Evolutionary conservation across 1,140 invertebrate species (phyloP).

Genomic region (Anoplolepis gracilipes): DNA sequence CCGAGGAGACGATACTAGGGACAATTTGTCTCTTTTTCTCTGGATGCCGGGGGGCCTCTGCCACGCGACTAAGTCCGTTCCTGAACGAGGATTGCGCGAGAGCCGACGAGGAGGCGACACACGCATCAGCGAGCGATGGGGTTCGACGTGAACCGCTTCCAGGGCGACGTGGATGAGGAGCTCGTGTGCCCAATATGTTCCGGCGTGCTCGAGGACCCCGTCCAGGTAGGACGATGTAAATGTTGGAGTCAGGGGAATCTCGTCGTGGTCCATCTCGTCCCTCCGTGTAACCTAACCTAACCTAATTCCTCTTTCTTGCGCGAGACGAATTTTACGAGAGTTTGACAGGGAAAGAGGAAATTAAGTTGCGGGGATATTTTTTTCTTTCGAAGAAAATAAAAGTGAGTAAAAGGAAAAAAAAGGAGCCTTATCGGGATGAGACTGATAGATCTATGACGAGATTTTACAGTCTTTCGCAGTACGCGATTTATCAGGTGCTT

Average conservation of each 20-base stretch:
- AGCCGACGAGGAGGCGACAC: constrained; percentile 20
- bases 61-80: neutral
- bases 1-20: too few relatives aligned
- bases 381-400: neutral
- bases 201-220: constrained; percentile 94
- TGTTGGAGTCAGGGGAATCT: neutral
- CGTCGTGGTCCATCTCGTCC: neutral
- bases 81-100: constrained; percentile 30
- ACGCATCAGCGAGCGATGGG: constrained; percentile 88
- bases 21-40: neutral
- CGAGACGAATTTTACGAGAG: neutral
- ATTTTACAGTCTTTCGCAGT: neutral
- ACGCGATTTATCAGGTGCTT: neutral
- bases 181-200: constrained; percentile 96
- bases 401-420: neutral
- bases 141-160: constrained; percentile 95
- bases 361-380: neutral
- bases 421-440: neutral
- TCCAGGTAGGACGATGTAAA: constrained; percentile 89
- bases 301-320: neutral
- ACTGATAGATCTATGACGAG: neutral
- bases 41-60: neutral
- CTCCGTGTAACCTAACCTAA: neutral
- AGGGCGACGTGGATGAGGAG: constrained; percentile 97
- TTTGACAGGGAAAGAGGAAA: neutral